Conservation (phyloP, 2,113 vertebrate species). For the Dermatemys mawii region DNA sequence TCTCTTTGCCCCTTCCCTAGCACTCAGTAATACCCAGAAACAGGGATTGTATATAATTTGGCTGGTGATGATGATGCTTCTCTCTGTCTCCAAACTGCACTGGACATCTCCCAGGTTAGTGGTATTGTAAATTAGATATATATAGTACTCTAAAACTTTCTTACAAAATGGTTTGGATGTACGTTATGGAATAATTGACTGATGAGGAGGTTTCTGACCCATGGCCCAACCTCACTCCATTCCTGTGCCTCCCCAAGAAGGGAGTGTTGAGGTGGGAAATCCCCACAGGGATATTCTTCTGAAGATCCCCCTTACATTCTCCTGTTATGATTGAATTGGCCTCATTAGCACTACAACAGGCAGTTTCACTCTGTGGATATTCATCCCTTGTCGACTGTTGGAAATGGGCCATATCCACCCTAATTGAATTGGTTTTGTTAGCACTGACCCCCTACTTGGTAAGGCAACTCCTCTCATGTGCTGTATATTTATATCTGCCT, state of each 20-base stretch:
- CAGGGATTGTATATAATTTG: accelerated
- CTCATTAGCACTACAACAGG: too few species aligned
- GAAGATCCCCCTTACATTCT: neutral
- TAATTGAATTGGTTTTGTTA: too few species aligned
- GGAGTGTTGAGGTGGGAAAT: neutral
- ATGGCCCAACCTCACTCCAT: neutral
- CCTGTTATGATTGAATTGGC: neutral
- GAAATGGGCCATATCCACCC: too few species aligned
- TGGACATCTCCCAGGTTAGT: neutral
- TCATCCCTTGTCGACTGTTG: too few species aligned
- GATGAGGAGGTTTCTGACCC: neutral
- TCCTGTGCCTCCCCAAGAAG: neutral
- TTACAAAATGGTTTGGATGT: too few species aligned
- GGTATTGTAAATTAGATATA: accelerated
- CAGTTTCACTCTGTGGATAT: too few species aligned
- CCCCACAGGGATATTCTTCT: neutral
- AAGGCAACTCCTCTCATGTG: too few species aligned
- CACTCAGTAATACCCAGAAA: neutral
- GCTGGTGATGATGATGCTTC: neutral
- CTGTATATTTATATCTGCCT: too few species aligned
- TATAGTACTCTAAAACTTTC: neutral
- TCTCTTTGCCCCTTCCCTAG: neutral
- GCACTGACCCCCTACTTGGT: too few species aligned
- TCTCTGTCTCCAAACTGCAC: neutral
- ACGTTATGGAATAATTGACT: too few species aligned